Evolutionary conservation across 2,113 vertebrate genomes (phyloP).

Genomic region (Gavialis gangeticus): DNA sequence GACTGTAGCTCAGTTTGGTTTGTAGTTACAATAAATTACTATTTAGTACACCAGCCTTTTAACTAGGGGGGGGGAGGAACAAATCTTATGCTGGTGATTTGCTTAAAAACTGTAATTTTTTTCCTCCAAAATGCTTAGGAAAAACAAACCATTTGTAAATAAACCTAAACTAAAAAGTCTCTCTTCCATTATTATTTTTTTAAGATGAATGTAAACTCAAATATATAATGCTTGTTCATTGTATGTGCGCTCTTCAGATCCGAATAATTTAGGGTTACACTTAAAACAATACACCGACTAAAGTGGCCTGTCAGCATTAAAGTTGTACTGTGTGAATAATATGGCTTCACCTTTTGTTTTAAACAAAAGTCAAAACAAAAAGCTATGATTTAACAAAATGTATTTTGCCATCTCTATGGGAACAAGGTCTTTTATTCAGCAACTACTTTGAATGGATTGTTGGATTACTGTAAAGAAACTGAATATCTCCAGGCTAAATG

Average conservation of each 20-base stretch:
- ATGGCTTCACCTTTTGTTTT: conserved; percentile 60
- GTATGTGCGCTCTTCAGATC: rapidly evolving
- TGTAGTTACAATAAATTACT: no score
- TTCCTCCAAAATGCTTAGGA: background rate
- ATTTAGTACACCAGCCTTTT: no score
- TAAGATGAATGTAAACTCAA: rapidly evolving
- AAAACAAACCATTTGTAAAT: background rate
- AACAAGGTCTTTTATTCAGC: conserved; percentile 70
- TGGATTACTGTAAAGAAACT: conserved; percentile 70
- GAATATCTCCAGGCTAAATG: conserved; percentile 72
- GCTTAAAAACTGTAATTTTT: background rate
- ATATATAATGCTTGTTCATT: background rate
- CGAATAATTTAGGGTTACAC: background rate
- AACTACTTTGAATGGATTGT: conserved; percentile 68
- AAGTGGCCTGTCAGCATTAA: rapidly evolving
- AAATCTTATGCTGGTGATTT: background rate
- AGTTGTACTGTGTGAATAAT: background rate
- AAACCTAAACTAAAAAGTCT: background rate
- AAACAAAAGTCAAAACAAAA: conserved; percentile 58
- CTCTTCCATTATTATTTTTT: background rate
- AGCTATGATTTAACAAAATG: conserved; percentile 71
- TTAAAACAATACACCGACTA: background rate
- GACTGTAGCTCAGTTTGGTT: background rate
- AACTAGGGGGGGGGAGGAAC: background rate
- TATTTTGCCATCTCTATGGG: conserved; percentile 74